These are phyloP conservation scores for Onychomys torridus DNA, from an alignment of 2,797 vertebrate species.

Conservation along the genomic window DNA sequence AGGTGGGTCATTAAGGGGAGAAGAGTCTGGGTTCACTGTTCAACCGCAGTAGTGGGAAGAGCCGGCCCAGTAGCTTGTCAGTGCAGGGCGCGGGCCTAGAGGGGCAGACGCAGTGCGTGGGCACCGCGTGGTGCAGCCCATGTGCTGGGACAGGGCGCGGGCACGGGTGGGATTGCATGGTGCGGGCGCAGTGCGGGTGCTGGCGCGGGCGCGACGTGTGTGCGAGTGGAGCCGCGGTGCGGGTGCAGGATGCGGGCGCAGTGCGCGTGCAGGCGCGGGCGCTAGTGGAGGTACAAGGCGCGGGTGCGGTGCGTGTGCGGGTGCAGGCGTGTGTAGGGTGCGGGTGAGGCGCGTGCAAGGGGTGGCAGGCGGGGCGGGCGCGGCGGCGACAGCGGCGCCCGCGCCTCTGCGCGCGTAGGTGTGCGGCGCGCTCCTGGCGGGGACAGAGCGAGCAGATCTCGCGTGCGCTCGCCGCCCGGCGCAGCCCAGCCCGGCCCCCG, in stretches of 20 bases:
- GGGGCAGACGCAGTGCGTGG: background rate
- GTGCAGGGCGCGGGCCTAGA: background rate
- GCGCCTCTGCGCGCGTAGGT: constrained; percentile 81
- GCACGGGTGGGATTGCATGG: background rate
- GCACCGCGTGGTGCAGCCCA: background rate
- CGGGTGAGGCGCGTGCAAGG: constrained; percentile 41
- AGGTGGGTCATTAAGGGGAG: background rate
- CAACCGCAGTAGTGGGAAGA: background rate
- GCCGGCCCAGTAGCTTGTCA: background rate
- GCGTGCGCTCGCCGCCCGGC: constrained; percentile 77
- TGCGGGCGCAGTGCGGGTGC: background rate
- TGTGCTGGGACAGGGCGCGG: background rate
- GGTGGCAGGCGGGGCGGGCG: constrained; percentile 40
- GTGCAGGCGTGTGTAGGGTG: constrained; percentile 12
- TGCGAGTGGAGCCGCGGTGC: constrained; percentile 3
- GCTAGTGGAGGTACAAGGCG: constrained; percentile 32
- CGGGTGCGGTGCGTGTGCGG: constrained; percentile 6
- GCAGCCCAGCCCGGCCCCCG: constrained; percentile 77
- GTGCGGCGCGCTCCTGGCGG: constrained; percentile 80
- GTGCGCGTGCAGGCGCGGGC: constrained; percentile 25
- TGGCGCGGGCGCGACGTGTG: background rate
- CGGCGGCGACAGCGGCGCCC: constrained; percentile 67
- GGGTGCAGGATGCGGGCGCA: constrained; percentile 23
- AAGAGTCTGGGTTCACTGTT: background rate
- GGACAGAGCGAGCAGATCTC: constrained; percentile 79